Conservation (phyloP, 2,113 vertebrate species). For the Antigone vipio region DNA sequence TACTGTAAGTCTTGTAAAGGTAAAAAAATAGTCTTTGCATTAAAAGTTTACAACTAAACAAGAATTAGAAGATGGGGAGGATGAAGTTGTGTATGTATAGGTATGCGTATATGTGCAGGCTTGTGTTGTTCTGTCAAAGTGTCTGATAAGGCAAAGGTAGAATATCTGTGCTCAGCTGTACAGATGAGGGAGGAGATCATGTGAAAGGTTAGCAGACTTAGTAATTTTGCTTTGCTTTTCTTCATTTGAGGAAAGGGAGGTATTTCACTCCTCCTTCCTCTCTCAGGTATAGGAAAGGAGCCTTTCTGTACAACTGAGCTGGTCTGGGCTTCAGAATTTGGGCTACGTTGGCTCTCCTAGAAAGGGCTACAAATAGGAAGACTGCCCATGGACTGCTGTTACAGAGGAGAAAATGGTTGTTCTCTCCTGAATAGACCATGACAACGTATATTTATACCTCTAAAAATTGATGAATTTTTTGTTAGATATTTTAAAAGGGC, state of each 20-base stretch:
- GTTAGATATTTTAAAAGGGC: neutral
- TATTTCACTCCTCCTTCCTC: neutral
- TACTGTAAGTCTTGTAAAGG: neutral
- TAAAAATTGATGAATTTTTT: neutral
- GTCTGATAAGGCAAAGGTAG: neutral
- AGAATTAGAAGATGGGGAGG: neutral
- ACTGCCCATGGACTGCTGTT: neutral
- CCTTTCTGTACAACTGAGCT: neutral
- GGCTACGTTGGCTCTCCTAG: neutral
- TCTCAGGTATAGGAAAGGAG: neutral
- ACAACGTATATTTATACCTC: neutral
- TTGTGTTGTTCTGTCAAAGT: neutral
- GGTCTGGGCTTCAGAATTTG: neutral
- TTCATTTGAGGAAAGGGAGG: neutral
- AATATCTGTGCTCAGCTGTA: neutral
- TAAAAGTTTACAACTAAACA: neutral
- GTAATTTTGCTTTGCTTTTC: neutral
- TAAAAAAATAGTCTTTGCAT: neutral
- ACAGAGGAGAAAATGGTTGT: neutral
- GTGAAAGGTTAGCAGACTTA: neutral
- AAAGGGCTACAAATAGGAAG: neutral
- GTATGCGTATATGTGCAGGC: neutral
- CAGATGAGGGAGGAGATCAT: neutral
- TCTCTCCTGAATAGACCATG: neutral
- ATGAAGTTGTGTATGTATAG: neutral